A percentile compares a stretch with the other conserved stretches of the same genome.
Conservation (phyloP, 2,888 invertebrate species). For the Bedellia somnulentella region DNA sequence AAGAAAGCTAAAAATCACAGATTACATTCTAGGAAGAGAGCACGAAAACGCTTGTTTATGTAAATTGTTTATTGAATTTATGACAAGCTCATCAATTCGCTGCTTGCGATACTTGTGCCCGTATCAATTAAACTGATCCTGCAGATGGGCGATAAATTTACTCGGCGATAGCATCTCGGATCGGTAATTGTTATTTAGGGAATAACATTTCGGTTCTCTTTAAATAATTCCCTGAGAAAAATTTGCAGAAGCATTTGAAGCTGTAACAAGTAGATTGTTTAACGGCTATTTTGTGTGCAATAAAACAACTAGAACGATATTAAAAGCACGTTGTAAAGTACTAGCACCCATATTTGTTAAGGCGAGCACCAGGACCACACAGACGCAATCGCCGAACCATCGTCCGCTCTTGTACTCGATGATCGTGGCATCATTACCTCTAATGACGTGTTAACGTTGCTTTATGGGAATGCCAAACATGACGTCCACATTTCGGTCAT, state of each 20-base stretch:
- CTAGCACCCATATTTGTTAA: slow-evolving; percentile 2
- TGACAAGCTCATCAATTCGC: slow-evolving; percentile 17
- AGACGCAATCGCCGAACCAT: slow-evolving; percentile 35
- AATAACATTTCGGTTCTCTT: too few relatives aligned
- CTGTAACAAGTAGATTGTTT: too few relatives aligned
- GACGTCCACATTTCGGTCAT: slow-evolving; percentile 60
- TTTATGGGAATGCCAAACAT: slow-evolving; percentile 63
- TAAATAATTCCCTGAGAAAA: too few relatives aligned
- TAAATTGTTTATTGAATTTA: slow-evolving; percentile 20
- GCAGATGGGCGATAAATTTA: slow-evolving; percentile 42
- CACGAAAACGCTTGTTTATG: too few relatives aligned
- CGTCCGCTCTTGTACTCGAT: neutral
- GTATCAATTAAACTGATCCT: slow-evolving; percentile 45
- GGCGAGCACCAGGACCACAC: slow-evolving; percentile 23
- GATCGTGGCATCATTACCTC: slow-evolving; percentile 17
- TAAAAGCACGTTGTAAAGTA: too few relatives aligned
- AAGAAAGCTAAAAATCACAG: too few relatives aligned
- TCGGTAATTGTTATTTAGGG: too few relatives aligned
- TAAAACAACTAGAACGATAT: too few relatives aligned
- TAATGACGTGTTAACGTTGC: slow-evolving; percentile 61
- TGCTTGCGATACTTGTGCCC: slow-evolving; percentile 13
- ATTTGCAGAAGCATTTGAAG: too few relatives aligned
- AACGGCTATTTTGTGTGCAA: too few relatives aligned
- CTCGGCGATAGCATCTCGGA: slow-evolving; percentile 23
- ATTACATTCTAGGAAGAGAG: too few relatives aligned